Base-by-base conservation (phyloP, 2,113 vertebrate species). In the Channa argus region DNA sequence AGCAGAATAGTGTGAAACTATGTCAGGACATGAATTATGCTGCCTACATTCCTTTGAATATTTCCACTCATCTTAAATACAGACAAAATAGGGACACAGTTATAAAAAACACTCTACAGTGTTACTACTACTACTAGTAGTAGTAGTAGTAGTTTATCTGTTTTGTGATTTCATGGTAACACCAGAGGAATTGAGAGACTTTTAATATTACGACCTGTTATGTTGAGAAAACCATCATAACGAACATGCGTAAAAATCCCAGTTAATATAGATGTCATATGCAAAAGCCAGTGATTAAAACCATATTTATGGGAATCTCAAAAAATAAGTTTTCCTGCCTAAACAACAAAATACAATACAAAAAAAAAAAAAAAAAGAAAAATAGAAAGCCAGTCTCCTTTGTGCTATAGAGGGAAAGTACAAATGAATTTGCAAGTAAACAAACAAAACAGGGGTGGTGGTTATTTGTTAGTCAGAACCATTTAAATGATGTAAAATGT, bases 391-490 rank as follows among this genome's bases (percentile, higher is more conserved):
- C 43, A 64, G 36, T 51, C 45, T 8, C 36, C 51, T 63, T 43
- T 38, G 6, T 56, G 38, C 12, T 63, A 6, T 10, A 53, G 15
- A 66, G n/a, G 45, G 33, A 50, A 8, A 49, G 52, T 43, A 54
- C 61, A 71, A 8, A 7, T 71, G 80, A 0, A 88, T 90, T 92
- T 92, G 86, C 88, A 89, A 81, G 63, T 82, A 84, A 81, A 73
- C 69, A 90, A 24, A 24, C 88, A 91, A 61, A 58, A n/a, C 13
- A 65, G 33, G 33, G 53, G 56, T 36, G 63, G 5, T n/a, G 52
- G 39, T 15, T 45, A 90, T 92, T 92, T 92, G 90, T 78, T 86
- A 89, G 83, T 92, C 90, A 92, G 82, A 88, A 89, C 77, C 41
- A 90, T 92, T 88, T 83, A 71, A 84, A 90, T 91, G 34, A 73